These are phyloP conservation scores for Myzus persicae DNA, from an alignment of 1,140 invertebrate species.

Conservation along the genomic window DNA sequence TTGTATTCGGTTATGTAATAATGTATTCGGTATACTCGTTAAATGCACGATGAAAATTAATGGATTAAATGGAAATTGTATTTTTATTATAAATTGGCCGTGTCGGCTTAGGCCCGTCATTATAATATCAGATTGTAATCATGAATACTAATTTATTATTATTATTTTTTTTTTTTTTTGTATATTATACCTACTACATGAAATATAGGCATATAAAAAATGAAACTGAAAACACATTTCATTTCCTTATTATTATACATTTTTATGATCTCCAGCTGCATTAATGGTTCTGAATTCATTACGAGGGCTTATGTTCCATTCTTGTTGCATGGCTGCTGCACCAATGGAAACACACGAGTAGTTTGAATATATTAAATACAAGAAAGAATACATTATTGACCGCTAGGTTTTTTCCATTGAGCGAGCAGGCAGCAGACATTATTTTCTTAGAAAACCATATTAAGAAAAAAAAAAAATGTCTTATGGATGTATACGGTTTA, in stretches of 20 bases:
- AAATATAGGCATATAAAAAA: not conserved
- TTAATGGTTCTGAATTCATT: constrained; percentile 9
- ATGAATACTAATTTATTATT: not conserved
- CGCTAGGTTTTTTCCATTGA: not conserved
- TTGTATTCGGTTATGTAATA: not conserved
- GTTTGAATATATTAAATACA: constrained; percentile 12
- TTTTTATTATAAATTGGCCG: not conserved
- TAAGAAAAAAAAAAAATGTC: not conserved
- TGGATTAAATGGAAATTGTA: not conserved
- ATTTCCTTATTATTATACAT: constrained; percentile 11
- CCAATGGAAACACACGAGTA: not conserved
- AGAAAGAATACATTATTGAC: constrained; percentile 19
- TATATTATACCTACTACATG: not conserved
- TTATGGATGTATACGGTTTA: not conserved
- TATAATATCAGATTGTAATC: not conserved
- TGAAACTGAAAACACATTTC: not conserved
- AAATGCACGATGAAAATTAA: not conserved
- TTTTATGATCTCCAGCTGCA: not conserved
- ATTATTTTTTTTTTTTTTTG: not conserved
- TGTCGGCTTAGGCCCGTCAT: not conserved
- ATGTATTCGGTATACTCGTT: not conserved
- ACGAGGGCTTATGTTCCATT: not conserved
- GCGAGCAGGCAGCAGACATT: not conserved
- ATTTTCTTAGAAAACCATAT: not conserved
- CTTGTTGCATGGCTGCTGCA: constrained; percentile 1